Evolutionary conservation across 1,140 invertebrate genomes (phyloP), one percentile per base, ranked within the genome.

Genomic region (Meloidogyne floridensis): DNA sequence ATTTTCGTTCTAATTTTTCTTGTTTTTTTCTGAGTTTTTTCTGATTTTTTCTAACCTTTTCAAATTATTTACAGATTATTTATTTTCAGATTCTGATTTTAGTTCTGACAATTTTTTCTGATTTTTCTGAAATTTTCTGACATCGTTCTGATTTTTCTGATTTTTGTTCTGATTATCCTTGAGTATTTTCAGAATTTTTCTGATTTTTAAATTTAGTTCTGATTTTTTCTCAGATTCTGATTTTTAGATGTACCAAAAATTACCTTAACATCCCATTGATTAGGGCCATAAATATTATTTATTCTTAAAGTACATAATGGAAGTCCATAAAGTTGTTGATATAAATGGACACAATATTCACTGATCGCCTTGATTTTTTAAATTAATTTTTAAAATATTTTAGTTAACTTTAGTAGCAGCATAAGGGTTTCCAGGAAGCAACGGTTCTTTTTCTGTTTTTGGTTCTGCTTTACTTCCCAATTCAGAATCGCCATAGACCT

Each of bases 271-370:
- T 91, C 86, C 88, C 89, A 91, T 80, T 91, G 90, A 77, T 90
- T 87, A n/a, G 90, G 90, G 11, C 90, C 90, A 79, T 91, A 91
- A 69, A 91, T 90, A 81, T 91, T 91, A 83, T 91, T 91, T 53
- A 91, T 86, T 9, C 90, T 82, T 8, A 90, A 83, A 15, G 89
- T 90, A 4, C 90, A 84, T 79, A 91, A 87, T 9, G 90, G 90
- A 56, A 90, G 82, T 65, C 83, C 79, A 78, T 82, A 84, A 56
- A 72, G 53, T 59, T 80, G 56, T 70, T 83, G 87, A 74, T 82
- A 89, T 9, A 85, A 77, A 53, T 85, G 82, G 1, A 83, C 87
- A 77, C 84, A 89, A 8, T 83, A 81, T 78, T 89, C 88, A 42
- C 87, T 80, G 47, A 87, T 87, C 32, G 85, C 85, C 86, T 89